phyloP scores from a whole-genome alignment of 2,113 vertebrate genomes.

The Hirundichthys speculiger region DNA sequence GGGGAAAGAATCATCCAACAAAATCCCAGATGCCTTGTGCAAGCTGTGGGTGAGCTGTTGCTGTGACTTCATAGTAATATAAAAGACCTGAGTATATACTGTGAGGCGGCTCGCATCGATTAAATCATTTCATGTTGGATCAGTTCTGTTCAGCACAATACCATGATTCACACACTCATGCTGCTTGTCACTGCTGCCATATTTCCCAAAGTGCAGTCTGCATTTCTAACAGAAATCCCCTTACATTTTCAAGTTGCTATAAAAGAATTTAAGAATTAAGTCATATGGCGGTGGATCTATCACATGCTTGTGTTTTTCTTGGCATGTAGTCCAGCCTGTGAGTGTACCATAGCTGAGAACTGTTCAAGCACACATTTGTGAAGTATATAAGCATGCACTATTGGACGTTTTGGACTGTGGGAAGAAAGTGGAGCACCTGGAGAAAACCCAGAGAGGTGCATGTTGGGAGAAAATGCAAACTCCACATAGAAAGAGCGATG shows the following conservation, averaged over 20 bases:
- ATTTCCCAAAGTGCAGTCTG: neutral
- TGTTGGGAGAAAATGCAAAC: too few relatives aligned
- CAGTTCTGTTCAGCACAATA: constrained; percentile 36
- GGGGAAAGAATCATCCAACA: constrained; percentile 52
- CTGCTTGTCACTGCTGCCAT: constrained; percentile 27
- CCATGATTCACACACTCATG: constrained; percentile 50
- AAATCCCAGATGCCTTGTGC: constrained; percentile 14
- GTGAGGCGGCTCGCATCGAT: constrained; percentile 47
- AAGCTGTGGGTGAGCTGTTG: constrained; percentile 27
- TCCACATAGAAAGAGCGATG: too few relatives aligned
- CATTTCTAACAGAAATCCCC: constrained; percentile 2
- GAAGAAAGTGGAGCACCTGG: too few relatives aligned
- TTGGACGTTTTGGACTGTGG: too few relatives aligned
- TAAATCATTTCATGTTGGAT: constrained; percentile 48
- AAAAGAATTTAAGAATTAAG: neutral
- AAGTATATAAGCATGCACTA: too few relatives aligned
- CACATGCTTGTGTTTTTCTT: neutral
- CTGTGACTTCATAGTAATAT: constrained; percentile 67
- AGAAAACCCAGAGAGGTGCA: too few relatives aligned
- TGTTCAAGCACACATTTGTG: too few relatives aligned
- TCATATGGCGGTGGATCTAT: constrained; percentile 8
- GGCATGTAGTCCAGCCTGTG: too few relatives aligned
- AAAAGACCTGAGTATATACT: constrained; percentile 49
- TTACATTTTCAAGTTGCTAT: constrained; percentile 29
- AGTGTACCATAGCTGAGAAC: too few relatives aligned